Conservation (phyloP, 2,113 vertebrate genomes). For the Pangasianodon hypophthalmus region DNA sequence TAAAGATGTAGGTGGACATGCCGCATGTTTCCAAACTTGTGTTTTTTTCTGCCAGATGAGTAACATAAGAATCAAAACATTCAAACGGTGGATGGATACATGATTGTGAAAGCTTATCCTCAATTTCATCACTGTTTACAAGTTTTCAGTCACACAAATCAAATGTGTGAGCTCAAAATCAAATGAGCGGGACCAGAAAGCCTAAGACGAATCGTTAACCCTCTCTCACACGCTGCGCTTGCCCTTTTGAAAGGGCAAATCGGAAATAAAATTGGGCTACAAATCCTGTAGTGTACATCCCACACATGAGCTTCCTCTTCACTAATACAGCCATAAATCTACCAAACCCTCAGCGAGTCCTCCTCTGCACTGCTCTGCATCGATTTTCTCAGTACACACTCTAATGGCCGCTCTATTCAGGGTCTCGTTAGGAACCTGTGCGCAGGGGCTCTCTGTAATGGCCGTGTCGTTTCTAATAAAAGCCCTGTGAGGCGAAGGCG, state of each 20-base stretch:
- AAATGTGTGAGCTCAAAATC: not conserved
- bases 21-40: not conserved
- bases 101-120: not conserved
- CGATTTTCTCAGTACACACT: slow-evolving; percentile 23
- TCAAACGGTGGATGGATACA: not conserved
- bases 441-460: slow-evolving; percentile 49
- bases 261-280: slow-evolving; percentile 19
- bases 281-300: slow-evolving; percentile 7
- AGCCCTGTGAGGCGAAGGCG: slow-evolving; percentile 38
- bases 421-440: slow-evolving; percentile 47
- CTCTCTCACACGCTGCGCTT: not conserved
- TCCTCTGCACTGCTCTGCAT: not conserved
- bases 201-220: not conserved
- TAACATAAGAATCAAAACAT: not conserved
- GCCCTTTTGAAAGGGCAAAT: slow-evolving; percentile 19
- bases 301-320: slow-evolving; percentile 9
- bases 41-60: not conserved
- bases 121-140: not conserved
- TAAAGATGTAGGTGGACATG: not conserved
- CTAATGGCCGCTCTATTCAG: slow-evolving; percentile 42
- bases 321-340: slow-evolving; percentile 18
- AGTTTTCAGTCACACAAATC: slow-evolving; percentile 15
- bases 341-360: not conserved
- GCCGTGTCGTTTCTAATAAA: slow-evolving; percentile 52
- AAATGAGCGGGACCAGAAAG: not conserved